These are phyloP conservation scores for Crambe crambe DNA, from an alignment of 37 sponge, comb jelly and placozoan genomes.

Conservation along the genomic window DNA sequence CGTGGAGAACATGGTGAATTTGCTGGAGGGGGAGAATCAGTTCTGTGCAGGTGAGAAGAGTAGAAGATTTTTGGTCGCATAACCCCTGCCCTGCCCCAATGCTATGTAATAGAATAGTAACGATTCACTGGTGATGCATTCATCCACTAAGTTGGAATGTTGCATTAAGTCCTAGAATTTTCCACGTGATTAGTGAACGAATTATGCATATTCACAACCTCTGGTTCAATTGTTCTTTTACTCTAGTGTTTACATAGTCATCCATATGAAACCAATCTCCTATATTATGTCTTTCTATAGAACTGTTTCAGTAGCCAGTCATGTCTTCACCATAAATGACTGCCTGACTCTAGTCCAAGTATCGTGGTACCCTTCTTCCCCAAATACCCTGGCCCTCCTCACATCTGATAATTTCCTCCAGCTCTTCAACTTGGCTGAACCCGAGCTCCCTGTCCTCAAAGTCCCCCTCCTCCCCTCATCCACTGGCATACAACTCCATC, in stretches of 20 bases:
- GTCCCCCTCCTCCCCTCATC: slow-evolving; percentile 23
- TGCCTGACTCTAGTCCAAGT: slow-evolving; percentile 24
- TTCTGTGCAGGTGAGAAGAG: slow-evolving; percentile 31
- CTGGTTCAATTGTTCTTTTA: too few relatives aligned
- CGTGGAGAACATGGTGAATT: slow-evolving; percentile 59
- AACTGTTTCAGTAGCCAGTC: slow-evolving; percentile 3
- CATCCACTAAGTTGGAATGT: too few relatives aligned
- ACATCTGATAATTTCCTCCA: slow-evolving; percentile 48
- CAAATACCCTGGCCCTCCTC: slow-evolving; percentile 22
- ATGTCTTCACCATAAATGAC: slow-evolving; percentile 35
- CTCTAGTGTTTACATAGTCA: too few relatives aligned
- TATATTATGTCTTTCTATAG: slow-evolving; percentile 8
- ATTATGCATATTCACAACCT: too few relatives aligned
- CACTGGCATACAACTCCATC: background rate
- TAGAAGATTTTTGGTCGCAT: too few relatives aligned
- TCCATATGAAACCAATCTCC: too few relatives aligned
- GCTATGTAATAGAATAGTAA: too few relatives aligned
- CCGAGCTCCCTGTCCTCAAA: slow-evolving; percentile 10
- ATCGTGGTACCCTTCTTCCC: slow-evolving; percentile 21
- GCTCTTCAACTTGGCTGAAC: slow-evolving; percentile 31
- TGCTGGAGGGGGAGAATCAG: slow-evolving; percentile 31
- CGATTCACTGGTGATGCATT: too few relatives aligned
- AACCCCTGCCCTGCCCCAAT: too few relatives aligned
- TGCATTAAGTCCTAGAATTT: too few relatives aligned
- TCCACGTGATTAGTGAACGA: too few relatives aligned